A percentile compares a stretch with the other conserved stretches of the same genome.
These are phyloP conservation scores for Anabas testudineus DNA, from an alignment of 2,797 vertebrate genomes.

Conservation along the genomic window DNA sequence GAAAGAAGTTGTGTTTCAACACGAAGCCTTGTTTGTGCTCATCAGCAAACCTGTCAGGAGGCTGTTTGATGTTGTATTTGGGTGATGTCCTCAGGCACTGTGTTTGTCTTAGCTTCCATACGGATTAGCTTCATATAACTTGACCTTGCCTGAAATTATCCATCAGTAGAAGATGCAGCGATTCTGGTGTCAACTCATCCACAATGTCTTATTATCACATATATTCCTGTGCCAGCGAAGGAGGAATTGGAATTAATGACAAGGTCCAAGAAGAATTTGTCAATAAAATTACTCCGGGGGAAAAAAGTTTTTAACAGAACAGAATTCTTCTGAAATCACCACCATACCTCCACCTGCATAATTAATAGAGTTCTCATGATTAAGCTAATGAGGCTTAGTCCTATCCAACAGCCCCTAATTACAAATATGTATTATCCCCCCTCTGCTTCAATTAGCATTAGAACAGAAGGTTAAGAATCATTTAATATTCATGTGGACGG, in stretches of 20 bases:
- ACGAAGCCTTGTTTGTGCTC: conserved; percentile 85
- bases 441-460: conserved; percentile 78
- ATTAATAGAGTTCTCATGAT: conserved; percentile 80
- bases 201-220: conserved; percentile 17
- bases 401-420: conserved; percentile 79
- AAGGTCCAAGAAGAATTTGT: conserved; percentile 61
- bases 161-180: conserved; percentile 54
- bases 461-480: conserved; percentile 83
- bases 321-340: conserved; percentile 74
- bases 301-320: conserved; percentile 67
- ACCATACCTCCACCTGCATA: conserved; percentile 80
- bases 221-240: conserved; percentile 13
- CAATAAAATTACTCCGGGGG: conserved; percentile 68
- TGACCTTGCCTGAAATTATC: conserved; percentile 64
- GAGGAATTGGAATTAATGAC: conserved; percentile 59
- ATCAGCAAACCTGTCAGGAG: conserved; percentile 87
- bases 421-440: conserved; percentile 82
- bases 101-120: conserved; percentile 84
- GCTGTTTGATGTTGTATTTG: conserved; percentile 84
- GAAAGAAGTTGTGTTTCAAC: conserved; percentile 84
- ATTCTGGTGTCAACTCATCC: conserved; percentile 49
- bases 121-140: conserved; percentile 82
- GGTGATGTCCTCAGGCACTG: conserved; percentile 76
- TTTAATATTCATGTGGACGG: conserved; percentile 80
- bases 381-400: conserved; percentile 78